Conservation (phyloP, 2,113 vertebrate species). For the Alouatta palliata region DNA sequence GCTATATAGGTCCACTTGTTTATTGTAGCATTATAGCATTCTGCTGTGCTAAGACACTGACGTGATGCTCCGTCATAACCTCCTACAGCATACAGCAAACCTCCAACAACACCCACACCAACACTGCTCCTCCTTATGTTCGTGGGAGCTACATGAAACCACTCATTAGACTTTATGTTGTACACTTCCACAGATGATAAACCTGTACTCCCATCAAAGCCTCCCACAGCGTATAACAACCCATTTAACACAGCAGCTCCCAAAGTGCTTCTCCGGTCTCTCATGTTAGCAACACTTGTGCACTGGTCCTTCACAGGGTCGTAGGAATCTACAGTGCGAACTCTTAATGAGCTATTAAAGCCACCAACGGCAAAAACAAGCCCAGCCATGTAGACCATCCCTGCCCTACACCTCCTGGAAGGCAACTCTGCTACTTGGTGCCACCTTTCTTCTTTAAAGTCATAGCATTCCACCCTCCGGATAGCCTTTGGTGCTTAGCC, state of each 20-base stretch:
- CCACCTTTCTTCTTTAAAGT: slow-evolving; percentile 98
- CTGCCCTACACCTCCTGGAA: slow-evolving; percentile 96
- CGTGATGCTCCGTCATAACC: slow-evolving; percentile 98
- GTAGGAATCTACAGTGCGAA: slow-evolving; percentile 96
- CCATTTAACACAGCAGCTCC: slow-evolving; percentile 96
- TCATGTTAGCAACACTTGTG: slow-evolving; percentile 97
- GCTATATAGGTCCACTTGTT: slow-evolving; percentile 95
- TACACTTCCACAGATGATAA: slow-evolving; percentile 96
- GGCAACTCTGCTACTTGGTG: slow-evolving; percentile 98
- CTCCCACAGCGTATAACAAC: slow-evolving; percentile 96
- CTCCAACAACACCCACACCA: slow-evolving; percentile 96
- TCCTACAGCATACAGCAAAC: slow-evolving; percentile 95
- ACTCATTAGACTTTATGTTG: slow-evolving; percentile 97
- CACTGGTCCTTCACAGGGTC: slow-evolving; percentile 96
- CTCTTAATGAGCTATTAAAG: slow-evolving; percentile 96
- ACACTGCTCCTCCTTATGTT: slow-evolving; percentile 98
- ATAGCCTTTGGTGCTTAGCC: slow-evolving; percentile 99
- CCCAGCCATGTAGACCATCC: slow-evolving; percentile 95
- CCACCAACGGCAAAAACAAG: slow-evolving; percentile 97
- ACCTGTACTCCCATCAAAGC: slow-evolving; percentile 99
- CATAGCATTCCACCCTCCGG: slow-evolving; percentile 97
- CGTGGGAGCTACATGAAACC: slow-evolving; percentile 98
- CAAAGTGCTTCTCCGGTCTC: slow-evolving; percentile 95
- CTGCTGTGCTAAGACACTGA: slow-evolving; percentile 97
- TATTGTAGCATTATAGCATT: slow-evolving; percentile 92